phyloP scores from a whole-genome alignment of 2,888 invertebrate genomes.

The Parapristionchus giblindavisi region DNA sequence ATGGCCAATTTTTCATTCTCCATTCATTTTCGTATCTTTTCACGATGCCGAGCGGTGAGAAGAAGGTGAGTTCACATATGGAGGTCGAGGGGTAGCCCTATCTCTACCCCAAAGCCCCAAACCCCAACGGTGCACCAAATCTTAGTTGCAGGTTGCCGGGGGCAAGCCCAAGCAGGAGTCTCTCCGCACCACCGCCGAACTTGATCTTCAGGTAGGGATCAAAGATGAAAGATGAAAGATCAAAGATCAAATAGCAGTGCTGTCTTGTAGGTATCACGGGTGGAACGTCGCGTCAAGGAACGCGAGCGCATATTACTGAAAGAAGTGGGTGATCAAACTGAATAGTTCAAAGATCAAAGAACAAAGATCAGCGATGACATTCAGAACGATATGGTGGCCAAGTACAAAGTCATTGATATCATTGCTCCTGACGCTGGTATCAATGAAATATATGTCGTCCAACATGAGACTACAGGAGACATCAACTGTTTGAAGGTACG shows the following conservation, averaged over 20 bases:
- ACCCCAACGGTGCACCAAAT: not conserved
- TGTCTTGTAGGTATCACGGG: not conserved
- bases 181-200: not conserved
- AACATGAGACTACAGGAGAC: slow-evolving; percentile 25
- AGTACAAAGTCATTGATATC: slow-evolving; percentile 30
- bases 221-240: slow-evolving; percentile 12
- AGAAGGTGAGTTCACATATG: slow-evolving; percentile 7
- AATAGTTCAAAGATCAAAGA: not conserved
- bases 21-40: not conserved
- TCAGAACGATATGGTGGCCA: slow-evolving; percentile 20
- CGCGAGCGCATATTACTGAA: slow-evolving; percentile 19
- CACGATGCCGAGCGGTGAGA: slow-evolving; percentile 15
- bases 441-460: slow-evolving; percentile 31
- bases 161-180: slow-evolving; percentile 36
- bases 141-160: slow-evolving; percentile 1
- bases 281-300: slow-evolving; percentile 17
- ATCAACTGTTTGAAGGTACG: slow-evolving; percentile 31
- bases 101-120: not conserved
- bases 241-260: not conserved
- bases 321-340: not conserved
- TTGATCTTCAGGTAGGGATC: too few relatives aligned
- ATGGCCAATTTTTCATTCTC: too few relatives aligned
- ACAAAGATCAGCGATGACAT: not conserved
- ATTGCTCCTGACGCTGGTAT: slow-evolving; percentile 20
- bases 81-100: slow-evolving; percentile 5